A percentile compares a stretch with the other conserved stretches of the same genome.
phyloP scores from a whole-genome alignment of 23 tunicate genomes.

The Diplosoma virens region DNA sequence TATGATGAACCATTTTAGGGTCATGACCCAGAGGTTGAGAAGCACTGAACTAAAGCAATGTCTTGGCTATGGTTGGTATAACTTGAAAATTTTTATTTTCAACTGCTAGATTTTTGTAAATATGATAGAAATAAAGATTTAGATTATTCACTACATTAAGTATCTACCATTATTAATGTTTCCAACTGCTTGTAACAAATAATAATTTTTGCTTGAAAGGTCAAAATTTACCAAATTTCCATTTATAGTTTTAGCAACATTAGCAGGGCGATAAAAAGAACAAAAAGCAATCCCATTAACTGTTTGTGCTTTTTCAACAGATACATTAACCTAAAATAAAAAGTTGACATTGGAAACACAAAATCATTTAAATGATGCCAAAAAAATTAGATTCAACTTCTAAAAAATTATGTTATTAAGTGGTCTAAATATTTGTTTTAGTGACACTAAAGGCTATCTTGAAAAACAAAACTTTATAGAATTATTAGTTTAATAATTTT shows the following conservation, averaged over 20 bases:
- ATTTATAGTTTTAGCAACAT: conserved; percentile 26
- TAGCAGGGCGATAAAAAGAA: conserved; percentile 35
- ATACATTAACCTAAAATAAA: conserved; percentile 20
- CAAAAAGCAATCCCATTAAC: conserved; percentile 48
- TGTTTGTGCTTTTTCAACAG: neutral
- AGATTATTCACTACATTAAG: neutral
- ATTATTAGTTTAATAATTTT: no score
- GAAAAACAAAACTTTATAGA: no score
- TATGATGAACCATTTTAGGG: no score
- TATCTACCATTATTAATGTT: neutral
- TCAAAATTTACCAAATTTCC: neutral
- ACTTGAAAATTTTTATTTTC: no score
- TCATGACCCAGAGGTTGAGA: no score
- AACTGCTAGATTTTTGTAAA: no score
- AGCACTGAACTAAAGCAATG: no score
- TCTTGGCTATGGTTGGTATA: no score
- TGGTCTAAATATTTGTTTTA: no score
- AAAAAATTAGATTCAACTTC: neutral
- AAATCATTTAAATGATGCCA: neutral
- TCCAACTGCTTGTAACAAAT: conserved; percentile 51
- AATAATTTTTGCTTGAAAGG: conserved; percentile 10
- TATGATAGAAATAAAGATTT: neutral
- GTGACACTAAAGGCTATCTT: no score
- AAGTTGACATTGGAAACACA: neutral
- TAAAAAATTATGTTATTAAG: neutral